Base-by-base conservation (phyloP, 2,888 invertebrate genomes). In the Unio pictorum region DNA sequence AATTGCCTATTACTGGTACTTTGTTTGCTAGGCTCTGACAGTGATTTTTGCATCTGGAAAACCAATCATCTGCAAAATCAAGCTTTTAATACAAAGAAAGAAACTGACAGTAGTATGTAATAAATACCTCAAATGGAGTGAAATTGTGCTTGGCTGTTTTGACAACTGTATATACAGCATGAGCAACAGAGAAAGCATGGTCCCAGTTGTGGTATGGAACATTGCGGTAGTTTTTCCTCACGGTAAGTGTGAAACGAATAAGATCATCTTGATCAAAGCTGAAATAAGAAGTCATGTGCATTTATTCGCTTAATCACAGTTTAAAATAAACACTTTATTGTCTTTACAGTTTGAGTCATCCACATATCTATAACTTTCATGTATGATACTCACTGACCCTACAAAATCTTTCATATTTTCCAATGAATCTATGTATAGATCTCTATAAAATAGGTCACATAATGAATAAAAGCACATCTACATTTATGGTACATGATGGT, bases 161-260 rank as follows among this genome's bases (percentile, higher is more conserved):
- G 67, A 95, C 91, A 64, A 95, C 93, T 4, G 93, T 93, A 86
- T 94, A 95, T 93, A 95, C 95, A 26, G 94, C 93, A 84, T 96
- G 95, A 3, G 95, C 95, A 0, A 96, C 96, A 0, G 95, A 93
- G 92, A 95, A 96, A 0, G 90, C 96, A 86, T 96, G 96, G 34
- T 94, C 94, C 93, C 95, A 96, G 88, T 96, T 96, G 88, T 96
- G 96, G 86, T 96, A 96, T 0, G 95, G 95, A 0, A 95, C 95
- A 54, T 93, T 91, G 15, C 96, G 91, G 87, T 96, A 96, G 90
- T 96, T 96, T 89, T 95, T 96, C 86, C 93, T 93, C 4, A 96
- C 95, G 0, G 95, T 96, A 79, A 96, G 87, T 3, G 94, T 93
- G 86, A 96, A 96, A 68, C 93, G 91, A 54, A 93, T 92, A 67